Evolutionary conservation across 2,888 invertebrate genomes (phyloP).

Genomic region (Dione vanillae): DNA sequence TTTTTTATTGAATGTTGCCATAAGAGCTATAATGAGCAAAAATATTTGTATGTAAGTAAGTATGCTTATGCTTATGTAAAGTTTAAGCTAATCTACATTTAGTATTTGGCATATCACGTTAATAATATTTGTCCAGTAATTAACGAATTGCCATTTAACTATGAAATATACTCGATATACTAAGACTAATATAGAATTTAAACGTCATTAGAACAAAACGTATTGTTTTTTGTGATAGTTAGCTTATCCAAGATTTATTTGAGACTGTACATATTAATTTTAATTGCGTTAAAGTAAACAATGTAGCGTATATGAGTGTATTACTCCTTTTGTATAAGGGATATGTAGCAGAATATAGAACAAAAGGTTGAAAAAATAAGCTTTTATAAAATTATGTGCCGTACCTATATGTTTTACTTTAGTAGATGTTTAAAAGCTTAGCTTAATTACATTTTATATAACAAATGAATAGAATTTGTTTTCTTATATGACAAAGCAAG

Average conservation of each 20-base stretch:
- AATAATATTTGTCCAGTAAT: not conserved
- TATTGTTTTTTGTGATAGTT: slow-evolving; percentile 48
- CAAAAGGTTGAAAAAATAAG: not conserved
- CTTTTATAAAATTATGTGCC: not conserved
- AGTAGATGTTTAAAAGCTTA: not conserved
- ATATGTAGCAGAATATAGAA: not conserved
- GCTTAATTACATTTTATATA: not conserved
- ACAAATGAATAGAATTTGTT: not conserved
- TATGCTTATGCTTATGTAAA: not conserved
- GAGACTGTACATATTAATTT: slow-evolving; percentile 63
- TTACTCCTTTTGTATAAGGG: slow-evolving; percentile 1
- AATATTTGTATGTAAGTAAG: not conserved
- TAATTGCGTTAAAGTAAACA: slow-evolving; percentile 35
- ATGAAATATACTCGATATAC: not conserved
- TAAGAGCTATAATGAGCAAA: not conserved
- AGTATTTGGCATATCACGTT: slow-evolving; percentile 3
- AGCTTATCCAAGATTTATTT: slow-evolving; percentile 53
- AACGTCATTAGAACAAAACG: slow-evolving; percentile 23
- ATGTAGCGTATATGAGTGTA: slow-evolving; percentile 30
- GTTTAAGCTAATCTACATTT: not conserved
- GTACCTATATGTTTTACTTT: not conserved
- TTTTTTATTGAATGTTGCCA: not conserved
- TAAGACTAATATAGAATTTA: slow-evolving; percentile 9
- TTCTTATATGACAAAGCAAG: slow-evolving; percentile 9
- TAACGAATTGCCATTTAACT: slow-evolving; percentile 9